Conservation (phyloP, 2,113 vertebrate genomes). For the Cyphomyrus plagiostoma region DNA sequence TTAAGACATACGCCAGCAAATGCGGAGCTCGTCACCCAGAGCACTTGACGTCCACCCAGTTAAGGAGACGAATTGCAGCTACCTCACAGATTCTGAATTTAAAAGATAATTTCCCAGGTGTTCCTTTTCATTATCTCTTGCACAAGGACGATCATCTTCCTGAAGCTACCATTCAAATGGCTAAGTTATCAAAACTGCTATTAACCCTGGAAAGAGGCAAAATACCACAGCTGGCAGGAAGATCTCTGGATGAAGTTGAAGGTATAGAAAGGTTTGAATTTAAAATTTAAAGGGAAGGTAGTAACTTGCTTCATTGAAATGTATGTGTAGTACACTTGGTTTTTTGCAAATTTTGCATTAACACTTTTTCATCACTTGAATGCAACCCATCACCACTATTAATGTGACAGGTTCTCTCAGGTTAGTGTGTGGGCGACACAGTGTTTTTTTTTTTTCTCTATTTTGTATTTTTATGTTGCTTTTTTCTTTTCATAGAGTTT, state of each 20-base stretch:
- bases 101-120: too few species aligned
- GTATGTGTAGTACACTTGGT: neutral
- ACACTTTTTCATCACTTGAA: neutral
- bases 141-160: neutral
- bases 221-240: neutral
- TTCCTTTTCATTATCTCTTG: slow-evolving; percentile 24
- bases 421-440: neutral
- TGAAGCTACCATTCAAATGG: neutral
- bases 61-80: slow-evolving; percentile 26
- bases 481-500: neutral
- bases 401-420: neutral
- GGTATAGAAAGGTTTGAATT: neutral
- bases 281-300: neutral
- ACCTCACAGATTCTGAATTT: slow-evolving; percentile 21
- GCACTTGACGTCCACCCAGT: slow-evolving; percentile 11
- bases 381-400: neutral
- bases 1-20: neutral
- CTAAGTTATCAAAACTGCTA: neutral
- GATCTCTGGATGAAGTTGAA: slow-evolving; percentile 10
- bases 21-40: neutral
- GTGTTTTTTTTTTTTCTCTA: neutral
- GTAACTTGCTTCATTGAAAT: neutral
- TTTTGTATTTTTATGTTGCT: neutral
- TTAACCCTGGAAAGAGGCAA: neutral
- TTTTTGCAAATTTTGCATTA: neutral